Percentiles rank a stretch among this genome's conserved stretches.
Evolutionary conservation across 2,113 vertebrate species (phyloP).

Genomic region (Corythaixoides concolor): DNA sequence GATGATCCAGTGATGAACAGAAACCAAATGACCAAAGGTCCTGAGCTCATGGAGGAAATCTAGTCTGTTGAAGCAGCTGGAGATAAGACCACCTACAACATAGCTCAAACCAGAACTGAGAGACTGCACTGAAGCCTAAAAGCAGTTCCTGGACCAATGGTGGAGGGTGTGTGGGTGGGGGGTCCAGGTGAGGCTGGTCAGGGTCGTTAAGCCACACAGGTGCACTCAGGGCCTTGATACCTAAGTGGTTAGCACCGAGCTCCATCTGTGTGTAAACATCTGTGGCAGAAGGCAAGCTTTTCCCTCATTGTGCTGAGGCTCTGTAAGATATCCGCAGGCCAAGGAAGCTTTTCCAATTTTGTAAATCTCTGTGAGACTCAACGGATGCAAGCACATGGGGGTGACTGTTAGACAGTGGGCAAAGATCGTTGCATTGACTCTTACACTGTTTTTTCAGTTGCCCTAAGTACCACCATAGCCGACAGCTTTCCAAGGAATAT

Average conservation of each 20-base stretch:
- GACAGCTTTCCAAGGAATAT: neutral
- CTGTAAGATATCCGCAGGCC: neutral
- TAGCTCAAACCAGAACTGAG: accelerated
- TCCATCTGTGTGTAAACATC: neutral
- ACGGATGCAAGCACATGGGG: neutral
- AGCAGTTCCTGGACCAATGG: neutral
- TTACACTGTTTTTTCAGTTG: neutral
- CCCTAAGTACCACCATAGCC: neutral
- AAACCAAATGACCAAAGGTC: neutral
- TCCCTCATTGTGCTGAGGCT: neutral
- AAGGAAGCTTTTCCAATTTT: neutral
- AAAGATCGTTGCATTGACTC: neutral
- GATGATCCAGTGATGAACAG: accelerated
- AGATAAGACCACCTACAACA: neutral
- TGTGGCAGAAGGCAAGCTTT: neutral
- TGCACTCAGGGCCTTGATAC: neutral
- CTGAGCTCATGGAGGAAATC: neutral
- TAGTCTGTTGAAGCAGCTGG: neutral
- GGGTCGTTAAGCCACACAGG: neutral
- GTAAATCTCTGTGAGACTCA: neutral
- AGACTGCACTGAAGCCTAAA: neutral
- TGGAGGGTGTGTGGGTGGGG: neutral
- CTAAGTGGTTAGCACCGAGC: neutral
- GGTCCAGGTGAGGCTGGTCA: neutral
- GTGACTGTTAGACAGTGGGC: neutral